Conservation (phyloP, 2,888 invertebrate genomes). For the Dyspetes luteomarginatus region DNA sequence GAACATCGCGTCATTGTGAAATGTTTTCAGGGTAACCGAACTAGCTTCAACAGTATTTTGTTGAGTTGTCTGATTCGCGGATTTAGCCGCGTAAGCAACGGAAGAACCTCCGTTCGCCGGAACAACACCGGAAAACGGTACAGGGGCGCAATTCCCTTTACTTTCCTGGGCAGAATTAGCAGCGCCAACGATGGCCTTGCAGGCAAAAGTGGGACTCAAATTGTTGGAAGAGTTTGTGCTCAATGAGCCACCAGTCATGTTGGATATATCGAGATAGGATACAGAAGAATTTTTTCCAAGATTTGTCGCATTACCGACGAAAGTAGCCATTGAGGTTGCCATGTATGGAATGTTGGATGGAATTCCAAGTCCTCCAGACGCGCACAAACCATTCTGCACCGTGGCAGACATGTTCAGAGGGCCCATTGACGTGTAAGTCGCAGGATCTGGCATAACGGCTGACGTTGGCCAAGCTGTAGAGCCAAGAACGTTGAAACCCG, state of each 20-base stretch:
- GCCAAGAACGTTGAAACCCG: conserved; percentile 68
- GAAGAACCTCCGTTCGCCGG: conserved; percentile 50
- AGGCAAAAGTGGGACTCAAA: conserved; percentile 64
- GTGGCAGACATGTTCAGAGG: conserved; percentile 74
- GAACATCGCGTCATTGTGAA: conserved; percentile 88
- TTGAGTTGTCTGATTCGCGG: conserved; percentile 38
- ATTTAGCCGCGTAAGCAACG: conserved; percentile 58
- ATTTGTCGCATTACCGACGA: conserved; percentile 81
- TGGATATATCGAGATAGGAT: conserved; percentile 82
- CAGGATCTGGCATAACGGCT: conserved; percentile 75
- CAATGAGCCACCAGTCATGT: conserved; percentile 80
- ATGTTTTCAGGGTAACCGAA: conserved; percentile 73
- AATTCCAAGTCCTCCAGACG: conserved; percentile 75
- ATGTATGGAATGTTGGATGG: conserved; percentile 81
- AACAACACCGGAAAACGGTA: conserved; percentile 71
- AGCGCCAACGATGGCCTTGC: conserved; percentile 46
- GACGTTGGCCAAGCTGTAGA: conserved; percentile 75
- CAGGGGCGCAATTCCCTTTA: conserved; percentile 69
- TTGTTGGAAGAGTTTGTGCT: conserved; percentile 50
- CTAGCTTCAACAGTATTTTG: conserved; percentile 45
- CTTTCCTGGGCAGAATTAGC: conserved; percentile 60
- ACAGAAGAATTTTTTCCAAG: conserved; percentile 80
- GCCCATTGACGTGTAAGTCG: conserved; percentile 76
- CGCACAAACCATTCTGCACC: conserved; percentile 76
- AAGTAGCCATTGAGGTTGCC: conserved; percentile 82